Percentiles rank a stretch among this genome's conserved stretches.
These are phyloP conservation scores for Patagioenas fasciata DNA, from an alignment of 2,113 vertebrate genomes.

Conservation along the genomic window DNA sequence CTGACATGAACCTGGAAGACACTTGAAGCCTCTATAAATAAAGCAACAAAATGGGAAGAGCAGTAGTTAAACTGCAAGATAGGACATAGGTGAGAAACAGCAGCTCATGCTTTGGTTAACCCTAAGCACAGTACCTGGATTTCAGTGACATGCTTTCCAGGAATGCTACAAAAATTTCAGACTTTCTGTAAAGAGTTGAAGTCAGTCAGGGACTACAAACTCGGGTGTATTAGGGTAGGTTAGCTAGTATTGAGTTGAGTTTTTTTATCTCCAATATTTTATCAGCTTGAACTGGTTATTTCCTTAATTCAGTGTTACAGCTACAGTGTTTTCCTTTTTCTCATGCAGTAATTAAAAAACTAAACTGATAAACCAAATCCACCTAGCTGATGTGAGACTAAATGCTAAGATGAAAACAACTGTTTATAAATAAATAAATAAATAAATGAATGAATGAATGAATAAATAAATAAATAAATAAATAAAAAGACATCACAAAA, in stretches of 20 bases:
- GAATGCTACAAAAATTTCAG: neutral
- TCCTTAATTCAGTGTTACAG: neutral
- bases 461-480: neutral
- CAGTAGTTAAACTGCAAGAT: neutral
- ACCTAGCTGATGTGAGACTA: neutral
- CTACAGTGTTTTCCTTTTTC: neutral
- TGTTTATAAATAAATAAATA: neutral
- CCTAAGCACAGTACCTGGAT: neutral
- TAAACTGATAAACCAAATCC: neutral
- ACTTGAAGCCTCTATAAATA: neutral
- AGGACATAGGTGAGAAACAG: neutral
- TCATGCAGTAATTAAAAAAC: neutral
- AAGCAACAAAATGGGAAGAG: neutral
- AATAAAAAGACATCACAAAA: neutral
- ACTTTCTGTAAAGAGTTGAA: neutral
- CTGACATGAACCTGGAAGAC: neutral
- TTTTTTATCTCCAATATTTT: neutral
- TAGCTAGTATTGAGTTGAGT: neutral
- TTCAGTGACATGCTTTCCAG: neutral
- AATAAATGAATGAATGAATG: too few species aligned
- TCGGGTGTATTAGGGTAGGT: neutral
- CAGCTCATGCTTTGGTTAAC: neutral
- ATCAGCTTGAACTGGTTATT: neutral
- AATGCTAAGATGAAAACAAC: neutral
- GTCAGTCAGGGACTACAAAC: neutral